Evolutionary conservation across 2,888 invertebrate species (phyloP).

Genomic region (Leucophora obtusa): DNA sequence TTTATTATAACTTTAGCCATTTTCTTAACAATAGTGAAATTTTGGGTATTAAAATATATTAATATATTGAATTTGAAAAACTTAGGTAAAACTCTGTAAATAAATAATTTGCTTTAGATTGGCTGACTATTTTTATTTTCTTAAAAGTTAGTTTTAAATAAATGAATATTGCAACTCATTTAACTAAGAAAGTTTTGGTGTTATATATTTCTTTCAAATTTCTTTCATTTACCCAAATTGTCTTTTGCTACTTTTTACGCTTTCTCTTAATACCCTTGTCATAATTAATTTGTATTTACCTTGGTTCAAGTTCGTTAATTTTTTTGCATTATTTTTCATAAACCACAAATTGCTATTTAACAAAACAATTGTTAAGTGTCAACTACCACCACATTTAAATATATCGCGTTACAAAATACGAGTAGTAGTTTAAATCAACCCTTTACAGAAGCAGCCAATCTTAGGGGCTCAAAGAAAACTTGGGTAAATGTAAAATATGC

Average conservation of each 20-base stretch:
- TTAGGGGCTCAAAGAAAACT: neutral
- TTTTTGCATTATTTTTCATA: conserved; percentile 46
- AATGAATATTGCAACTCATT: too few species aligned
- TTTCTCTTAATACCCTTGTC: conserved; percentile 52
- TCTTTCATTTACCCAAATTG: neutral
- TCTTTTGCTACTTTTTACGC: conserved; percentile 14
- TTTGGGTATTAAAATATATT: too few species aligned
- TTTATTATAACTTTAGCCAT: too few species aligned
- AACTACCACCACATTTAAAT: conserved; percentile 50
- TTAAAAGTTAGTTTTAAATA: too few species aligned
- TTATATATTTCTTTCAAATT: neutral
- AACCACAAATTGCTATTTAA: conserved; percentile 64
- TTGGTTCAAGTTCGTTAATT: conserved; percentile 58
- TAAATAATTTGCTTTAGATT: too few species aligned
- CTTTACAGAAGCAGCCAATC: conserved; percentile 23
- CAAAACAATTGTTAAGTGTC: conserved; percentile 63
- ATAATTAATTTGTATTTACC: conserved; percentile 58
- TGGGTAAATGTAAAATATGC: neutral
- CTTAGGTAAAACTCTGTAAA: too few species aligned
- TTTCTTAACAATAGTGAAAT: too few species aligned
- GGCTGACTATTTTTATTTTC: too few species aligned
- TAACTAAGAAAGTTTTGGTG: neutral
- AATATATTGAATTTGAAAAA: too few species aligned
- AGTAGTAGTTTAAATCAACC: conserved; percentile 34
- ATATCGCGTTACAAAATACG: conserved; percentile 50